These are phyloP conservation scores for Busseola fusca DNA, from an alignment of 2,888 invertebrate species.

Conservation along the genomic window DNA sequence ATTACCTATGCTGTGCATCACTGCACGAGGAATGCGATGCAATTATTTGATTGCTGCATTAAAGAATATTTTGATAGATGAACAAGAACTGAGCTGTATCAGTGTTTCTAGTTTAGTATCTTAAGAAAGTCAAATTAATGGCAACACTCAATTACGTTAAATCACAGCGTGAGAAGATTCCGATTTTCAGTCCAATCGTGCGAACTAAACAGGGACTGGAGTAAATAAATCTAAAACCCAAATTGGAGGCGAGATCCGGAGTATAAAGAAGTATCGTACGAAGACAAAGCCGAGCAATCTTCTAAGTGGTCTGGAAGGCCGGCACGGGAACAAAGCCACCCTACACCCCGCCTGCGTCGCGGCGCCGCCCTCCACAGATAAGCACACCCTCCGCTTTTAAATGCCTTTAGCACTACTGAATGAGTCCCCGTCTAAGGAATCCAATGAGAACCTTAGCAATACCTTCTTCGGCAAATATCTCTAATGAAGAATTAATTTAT, in stretches of 20 bases:
- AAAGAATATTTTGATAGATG: conserved; percentile 1
- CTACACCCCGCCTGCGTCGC: conserved; percentile 64
- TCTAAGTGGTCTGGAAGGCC: conserved; percentile 85
- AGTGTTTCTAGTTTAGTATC: conserved; percentile 25
- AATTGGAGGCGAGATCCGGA: conserved; percentile 75
- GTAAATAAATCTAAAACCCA: conserved; percentile 75
- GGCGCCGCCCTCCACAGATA: conserved; percentile 73
- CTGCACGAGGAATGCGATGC: conserved; percentile 30
- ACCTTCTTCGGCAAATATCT: conserved; percentile 70
- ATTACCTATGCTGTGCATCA: conserved; percentile 69
- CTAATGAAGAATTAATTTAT: conserved; percentile 72
- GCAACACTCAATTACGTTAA: conserved; percentile 53
- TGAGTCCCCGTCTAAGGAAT: conserved; percentile 72
- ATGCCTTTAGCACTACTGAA: conserved; percentile 78
- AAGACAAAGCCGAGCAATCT: conserved; percentile 86
- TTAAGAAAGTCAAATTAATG: conserved; percentile 32
- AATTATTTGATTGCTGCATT: conserved; percentile 1
- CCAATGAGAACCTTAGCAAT: conserved; percentile 74
- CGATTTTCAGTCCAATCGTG: conserved; percentile 61
- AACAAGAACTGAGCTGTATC: background rate
- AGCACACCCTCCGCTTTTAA: conserved; percentile 79
- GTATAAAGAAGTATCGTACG: conserved; percentile 80
- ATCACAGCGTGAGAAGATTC: conserved; percentile 49
- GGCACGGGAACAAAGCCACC: conserved; percentile 78
- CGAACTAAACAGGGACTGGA: conserved; percentile 63